Conservation (phyloP, 2,113 vertebrate genomes). For the Embiotoca jacksoni region DNA sequence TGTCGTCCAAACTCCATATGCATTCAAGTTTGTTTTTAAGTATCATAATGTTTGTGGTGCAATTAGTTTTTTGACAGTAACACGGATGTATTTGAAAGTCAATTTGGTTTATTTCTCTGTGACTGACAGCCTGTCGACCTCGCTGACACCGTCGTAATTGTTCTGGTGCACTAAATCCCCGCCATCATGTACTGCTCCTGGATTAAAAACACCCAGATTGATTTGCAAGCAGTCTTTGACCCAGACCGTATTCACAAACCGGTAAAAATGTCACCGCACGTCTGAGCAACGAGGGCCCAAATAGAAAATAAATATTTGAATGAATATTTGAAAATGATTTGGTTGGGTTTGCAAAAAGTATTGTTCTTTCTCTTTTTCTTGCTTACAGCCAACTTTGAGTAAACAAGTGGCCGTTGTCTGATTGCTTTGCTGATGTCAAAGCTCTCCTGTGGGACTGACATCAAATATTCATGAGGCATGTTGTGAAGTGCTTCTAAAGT, state of each 20-base stretch:
- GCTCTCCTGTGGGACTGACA: constrained; percentile 31
- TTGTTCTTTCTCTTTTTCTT: background rate
- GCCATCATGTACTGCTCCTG: constrained; percentile 31
- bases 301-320: constrained; percentile 29
- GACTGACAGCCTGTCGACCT: constrained; percentile 56
- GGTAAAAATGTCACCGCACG: constrained; percentile 23
- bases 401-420: constrained; percentile 66
- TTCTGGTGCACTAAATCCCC: constrained; percentile 48
- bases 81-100: constrained; percentile 36
- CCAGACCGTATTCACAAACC: constrained; percentile 12
- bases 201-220: constrained; percentile 62
- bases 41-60: background rate
- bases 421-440: constrained; percentile 62
- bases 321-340: constrained; percentile 12
- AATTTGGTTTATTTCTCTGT: constrained; percentile 32
- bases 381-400: constrained; percentile 41
- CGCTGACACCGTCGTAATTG: constrained; percentile 60
- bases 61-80: constrained; percentile 48
- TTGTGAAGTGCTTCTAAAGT: constrained; percentile 50
- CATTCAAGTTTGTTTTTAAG: constrained; percentile 5
- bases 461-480: constrained; percentile 67
- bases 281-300: background rate
- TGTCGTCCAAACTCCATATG: background rate
- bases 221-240: constrained; percentile 62
- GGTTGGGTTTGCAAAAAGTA: constrained; percentile 3